Base-by-base conservation (phyloP, 2,888 invertebrate genomes). In the Troides oblongomaculatus region DNA sequence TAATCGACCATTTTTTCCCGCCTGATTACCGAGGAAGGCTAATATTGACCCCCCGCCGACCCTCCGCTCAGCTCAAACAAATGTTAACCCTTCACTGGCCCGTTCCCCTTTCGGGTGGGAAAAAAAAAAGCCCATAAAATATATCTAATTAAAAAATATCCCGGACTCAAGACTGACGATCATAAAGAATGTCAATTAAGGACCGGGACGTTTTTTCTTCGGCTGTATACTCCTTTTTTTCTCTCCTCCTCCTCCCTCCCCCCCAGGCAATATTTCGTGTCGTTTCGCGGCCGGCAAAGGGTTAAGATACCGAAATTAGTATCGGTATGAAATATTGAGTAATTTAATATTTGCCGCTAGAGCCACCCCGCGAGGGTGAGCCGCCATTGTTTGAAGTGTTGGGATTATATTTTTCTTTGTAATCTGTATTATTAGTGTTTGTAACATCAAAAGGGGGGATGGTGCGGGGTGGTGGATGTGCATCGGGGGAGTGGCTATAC, bases 111-210 rank as follows among this genome's bases (percentile, higher is more conserved):
- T 89, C 84, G 87, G 30, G 46, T 14, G 14, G 12, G 14, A 46
- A 85, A 91, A 92, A 21, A 66, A 92, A 92, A 92, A 89, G 81
- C 86, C 86, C 92, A 93, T 93, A 93, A 93, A 93, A 93, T 93
- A 93, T 93, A 93, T 93, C 93, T 93, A 93, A 93, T 93, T 93
- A 93, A 93, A 93, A 93, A 93, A 93, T 93, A 93, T 93, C 90
- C 93, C 86, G 87, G 86, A 88, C 86, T 89, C 87, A 89, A 91
- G 91, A 86, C 92, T 91, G 92, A 90, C 92, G 91, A 84, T 88
- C 92, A 92, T 93, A 93, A 93, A 93, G 93, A 93, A 93, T 93
- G 93, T 92, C 93, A 93, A 93, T 93, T 93, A 93, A 86, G 87
- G 66, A 39, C 74, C 74, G 85, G 86, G 89, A 87, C 88, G 85